Base-by-base conservation (phyloP, 2,888 invertebrate genomes). In the Acrobasis consociella region DNA sequence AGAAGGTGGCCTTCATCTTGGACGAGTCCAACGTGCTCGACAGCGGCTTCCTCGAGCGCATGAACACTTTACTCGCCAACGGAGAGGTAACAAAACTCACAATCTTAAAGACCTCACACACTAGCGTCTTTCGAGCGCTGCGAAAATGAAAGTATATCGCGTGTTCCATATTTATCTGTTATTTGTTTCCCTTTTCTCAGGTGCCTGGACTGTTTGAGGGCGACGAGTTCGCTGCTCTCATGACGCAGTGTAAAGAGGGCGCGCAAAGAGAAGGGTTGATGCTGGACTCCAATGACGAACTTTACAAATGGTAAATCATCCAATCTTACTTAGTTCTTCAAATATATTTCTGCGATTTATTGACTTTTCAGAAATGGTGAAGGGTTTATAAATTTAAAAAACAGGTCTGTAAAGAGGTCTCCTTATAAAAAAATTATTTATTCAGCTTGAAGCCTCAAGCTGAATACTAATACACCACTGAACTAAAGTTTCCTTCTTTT, bases 211-310 rank as follows among this genome's bases (percentile, higher is more conserved):
- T 98, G 49, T 98, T 98, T 78, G 98, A 98, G 87, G 98, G 99
- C 9, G 99, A 99, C 78, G 99, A 99, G 83, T 99, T 99, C 83
- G 98, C 99, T 1, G 99, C 99, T 0, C 93, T 99, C 64, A 99
- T 99, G 99, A 99, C 99, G 0, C 99, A 99, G 85, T 99, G 99
- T 86, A 99, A 99, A 86, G 99, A 99, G 91, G 99, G 99, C 3
- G 98, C 99, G 0, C 99, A 99, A 82, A 94, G 99, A 65, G 99
- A 99, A 90, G 99, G 99, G 5, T 93, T 99, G 52, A 99, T 99
- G 99, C 92, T 99, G 56, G 99, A 99, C 88, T 98, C 99, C 0
- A 97, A 97, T 74, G 99, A 99, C 85, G 99, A 99, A 86, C 91
- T 99, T 10, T 99, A 99, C 91, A 99, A 99, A 93, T 99, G 99